phyloP scores from a whole-genome alignment of 2,797 vertebrate species.

The Rhinella marina region DNA sequence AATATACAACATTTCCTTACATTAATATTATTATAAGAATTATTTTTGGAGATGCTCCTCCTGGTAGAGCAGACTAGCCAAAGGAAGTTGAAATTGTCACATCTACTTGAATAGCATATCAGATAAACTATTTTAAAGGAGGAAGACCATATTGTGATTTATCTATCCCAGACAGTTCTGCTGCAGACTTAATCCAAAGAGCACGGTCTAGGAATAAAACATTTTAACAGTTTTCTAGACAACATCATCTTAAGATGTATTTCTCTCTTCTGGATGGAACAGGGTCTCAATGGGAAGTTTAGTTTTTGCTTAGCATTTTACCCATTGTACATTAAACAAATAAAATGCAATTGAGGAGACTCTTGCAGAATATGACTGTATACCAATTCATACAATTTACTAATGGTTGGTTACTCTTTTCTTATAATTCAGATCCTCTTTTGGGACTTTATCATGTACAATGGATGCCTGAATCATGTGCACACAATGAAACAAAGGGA shows the following conservation, averaged over 20 bases:
- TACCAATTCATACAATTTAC: background rate
- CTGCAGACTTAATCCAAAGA: no score
- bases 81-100: background rate
- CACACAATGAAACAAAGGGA: conserved; percentile 82
- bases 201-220: background rate
- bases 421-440: conserved; percentile 73
- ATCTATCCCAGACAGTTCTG: no score
- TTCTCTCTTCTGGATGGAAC: background rate
- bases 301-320: background rate
- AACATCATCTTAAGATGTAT: background rate
- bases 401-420: conserved; percentile 48
- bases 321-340: background rate
- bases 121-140: background rate
- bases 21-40: background rate
- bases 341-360: background rate
- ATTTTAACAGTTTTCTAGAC: background rate
- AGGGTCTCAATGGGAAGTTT: background rate
- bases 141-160: background rate
- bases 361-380: background rate
- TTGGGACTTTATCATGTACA: conserved; percentile 85
- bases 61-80: background rate
- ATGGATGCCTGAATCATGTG: conserved; percentile 88
- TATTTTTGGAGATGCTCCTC: background rate
- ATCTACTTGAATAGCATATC: background rate
- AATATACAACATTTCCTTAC: background rate